phyloP scores from a whole-genome alignment of 2,888 invertebrate species.

The Barypeithes pellucidus region DNA sequence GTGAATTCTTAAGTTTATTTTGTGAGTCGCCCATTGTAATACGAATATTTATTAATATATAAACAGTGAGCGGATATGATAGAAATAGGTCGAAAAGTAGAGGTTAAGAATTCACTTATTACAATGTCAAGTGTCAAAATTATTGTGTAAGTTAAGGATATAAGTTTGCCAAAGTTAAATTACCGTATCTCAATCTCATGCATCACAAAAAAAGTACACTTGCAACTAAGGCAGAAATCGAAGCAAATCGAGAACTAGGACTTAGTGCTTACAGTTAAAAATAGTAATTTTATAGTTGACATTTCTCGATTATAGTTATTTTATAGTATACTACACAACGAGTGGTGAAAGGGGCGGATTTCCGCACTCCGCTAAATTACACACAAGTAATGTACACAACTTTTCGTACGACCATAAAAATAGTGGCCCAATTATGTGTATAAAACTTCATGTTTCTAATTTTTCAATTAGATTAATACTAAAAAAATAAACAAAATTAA shows the following conservation, averaged over 20 bases:
- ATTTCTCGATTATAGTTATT: neutral
- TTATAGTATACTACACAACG: too few relatives aligned
- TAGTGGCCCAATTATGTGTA: too few relatives aligned
- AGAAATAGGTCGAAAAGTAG: too few relatives aligned
- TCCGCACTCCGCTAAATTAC: too few relatives aligned
- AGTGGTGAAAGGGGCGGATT: too few relatives aligned
- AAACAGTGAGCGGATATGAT: too few relatives aligned
- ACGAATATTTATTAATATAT: too few relatives aligned
- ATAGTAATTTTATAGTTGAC: slow-evolving; percentile 1
- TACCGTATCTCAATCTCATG: slow-evolving; percentile 2
- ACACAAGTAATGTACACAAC: too few relatives aligned
- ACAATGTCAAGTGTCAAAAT: slow-evolving; percentile 2
- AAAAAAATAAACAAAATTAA: too few relatives aligned
- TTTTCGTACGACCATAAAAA: too few relatives aligned
- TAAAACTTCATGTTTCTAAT: too few relatives aligned
- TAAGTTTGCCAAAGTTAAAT: slow-evolving; percentile 1
- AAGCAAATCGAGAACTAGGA: neutral
- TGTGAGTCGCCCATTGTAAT: neutral
- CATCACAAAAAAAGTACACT: slow-evolving; percentile 31
- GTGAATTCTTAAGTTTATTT: slow-evolving; percentile 6
- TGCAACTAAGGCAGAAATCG: slow-evolving; percentile 21
- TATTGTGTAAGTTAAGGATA: neutral
- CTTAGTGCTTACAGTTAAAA: slow-evolving; percentile 2
- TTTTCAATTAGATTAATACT: too few relatives aligned
- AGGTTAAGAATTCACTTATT: slow-evolving; percentile 4